phyloP scores from a whole-genome alignment of 1,140 invertebrate genomes.

The Zaprionus davidi region DNA sequence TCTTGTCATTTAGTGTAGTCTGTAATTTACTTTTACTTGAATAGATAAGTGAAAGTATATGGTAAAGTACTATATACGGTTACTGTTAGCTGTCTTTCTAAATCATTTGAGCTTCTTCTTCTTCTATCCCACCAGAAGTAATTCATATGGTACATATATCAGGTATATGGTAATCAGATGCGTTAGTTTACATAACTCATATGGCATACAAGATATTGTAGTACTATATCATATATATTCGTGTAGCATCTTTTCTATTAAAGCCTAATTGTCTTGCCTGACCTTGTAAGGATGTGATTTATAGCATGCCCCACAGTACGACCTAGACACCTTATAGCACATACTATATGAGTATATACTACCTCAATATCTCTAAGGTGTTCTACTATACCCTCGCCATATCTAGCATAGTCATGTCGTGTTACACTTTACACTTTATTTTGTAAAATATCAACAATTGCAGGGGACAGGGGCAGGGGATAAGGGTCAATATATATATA shows the following conservation, averaged over 20 bases:
- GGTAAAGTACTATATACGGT: too few species aligned
- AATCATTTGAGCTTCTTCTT: too few species aligned
- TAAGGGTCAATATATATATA: conserved; percentile 44
- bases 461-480: conserved; percentile 11
- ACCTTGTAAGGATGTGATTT: background rate
- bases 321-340: background rate
- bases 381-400: background rate
- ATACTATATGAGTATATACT: background rate
- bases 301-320: background rate
- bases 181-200: too few species aligned
- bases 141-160: too few species aligned
- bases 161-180: too few species aligned
- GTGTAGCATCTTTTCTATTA: background rate
- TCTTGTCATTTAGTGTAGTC: too few species aligned
- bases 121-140: too few species aligned
- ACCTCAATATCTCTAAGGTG: background rate
- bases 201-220: background rate
- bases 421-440: conserved; percentile 79
- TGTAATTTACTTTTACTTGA: too few species aligned
- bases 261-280: background rate
- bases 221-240: background rate
- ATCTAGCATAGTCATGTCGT: conserved; percentile 15
- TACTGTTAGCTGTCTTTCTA: too few species aligned
- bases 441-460: conserved; percentile 65
- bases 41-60: too few species aligned